Conservation (phyloP, 2,113 vertebrate genomes). For the Albula glossodonta region DNA sequence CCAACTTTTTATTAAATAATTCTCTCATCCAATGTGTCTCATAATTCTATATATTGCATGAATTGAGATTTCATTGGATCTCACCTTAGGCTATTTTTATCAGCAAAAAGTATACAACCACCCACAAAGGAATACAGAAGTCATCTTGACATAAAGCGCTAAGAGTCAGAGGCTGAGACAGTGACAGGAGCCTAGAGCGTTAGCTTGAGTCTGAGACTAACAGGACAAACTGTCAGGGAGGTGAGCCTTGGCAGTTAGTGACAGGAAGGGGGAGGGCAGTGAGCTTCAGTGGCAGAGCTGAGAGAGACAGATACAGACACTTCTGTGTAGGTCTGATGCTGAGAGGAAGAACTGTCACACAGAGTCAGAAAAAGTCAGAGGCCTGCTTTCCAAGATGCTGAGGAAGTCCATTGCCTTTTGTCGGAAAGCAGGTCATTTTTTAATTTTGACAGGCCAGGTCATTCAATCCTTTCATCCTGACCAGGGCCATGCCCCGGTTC, state of each 20-base stretch:
- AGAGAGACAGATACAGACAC: too few relatives aligned
- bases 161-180: not conserved
- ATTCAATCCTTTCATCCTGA: conserved; percentile 63
- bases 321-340: not conserved
- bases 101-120: not conserved
- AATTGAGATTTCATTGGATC: not conserved
- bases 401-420: not conserved
- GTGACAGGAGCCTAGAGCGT: too few relatives aligned
- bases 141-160: not conserved
- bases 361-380: not conserved
- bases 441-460: conserved; percentile 69
- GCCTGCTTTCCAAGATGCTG: not conserved
- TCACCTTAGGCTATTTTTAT: not conserved
- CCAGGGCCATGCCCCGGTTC: conserved; percentile 78
- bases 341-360: not conserved
- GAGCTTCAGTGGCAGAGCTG: too few relatives aligned
- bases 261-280: not conserved
- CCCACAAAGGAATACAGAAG: not conserved
- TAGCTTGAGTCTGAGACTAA: not conserved
- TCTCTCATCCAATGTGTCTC: not conserved
- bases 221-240: not conserved
- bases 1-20: rapidly evolving
- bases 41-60: not conserved
- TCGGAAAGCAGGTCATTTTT: conserved; percentile 76
- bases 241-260: not conserved